Conservation (phyloP, 2,113 vertebrate species). For the Heteronetta atricapilla region DNA sequence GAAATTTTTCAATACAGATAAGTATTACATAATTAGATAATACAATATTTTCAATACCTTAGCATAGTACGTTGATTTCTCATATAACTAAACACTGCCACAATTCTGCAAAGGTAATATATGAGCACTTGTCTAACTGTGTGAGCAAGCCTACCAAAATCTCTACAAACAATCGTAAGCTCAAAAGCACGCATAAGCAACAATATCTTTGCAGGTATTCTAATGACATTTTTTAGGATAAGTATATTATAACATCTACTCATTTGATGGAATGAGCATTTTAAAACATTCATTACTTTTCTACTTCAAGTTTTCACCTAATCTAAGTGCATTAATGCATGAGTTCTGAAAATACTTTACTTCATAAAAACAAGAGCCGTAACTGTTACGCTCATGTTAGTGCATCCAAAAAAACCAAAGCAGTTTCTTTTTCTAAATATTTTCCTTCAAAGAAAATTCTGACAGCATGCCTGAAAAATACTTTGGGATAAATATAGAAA, state of each 20-base stretch:
- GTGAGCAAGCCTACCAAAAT: slow-evolving; percentile 15
- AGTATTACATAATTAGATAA: too few relatives aligned
- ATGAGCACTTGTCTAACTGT: background rate
- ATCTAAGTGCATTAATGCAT: background rate
- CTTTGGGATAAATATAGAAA: background rate
- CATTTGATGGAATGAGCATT: background rate
- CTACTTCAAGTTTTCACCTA: slow-evolving; percentile 8
- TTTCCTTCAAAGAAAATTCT: background rate
- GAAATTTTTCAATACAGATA: background rate
- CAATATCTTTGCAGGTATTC: background rate
- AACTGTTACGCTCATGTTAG: background rate
- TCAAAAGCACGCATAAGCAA: background rate
- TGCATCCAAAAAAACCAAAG: background rate
- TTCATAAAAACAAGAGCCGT: slow-evolving; percentile 14
- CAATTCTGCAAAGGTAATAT: background rate
- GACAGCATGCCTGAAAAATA: background rate
- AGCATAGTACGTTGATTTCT: background rate
- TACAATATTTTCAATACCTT: background rate
- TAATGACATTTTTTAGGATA: slow-evolving; percentile 8
- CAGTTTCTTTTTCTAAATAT: background rate
- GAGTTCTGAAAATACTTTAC: background rate
- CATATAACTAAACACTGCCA: background rate
- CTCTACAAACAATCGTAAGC: slow-evolving; percentile 20
- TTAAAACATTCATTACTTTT: background rate
- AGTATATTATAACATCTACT: background rate